phyloP scores from a whole-genome alignment of 2,113 vertebrate genomes.

The Charadrius vociferus region DNA sequence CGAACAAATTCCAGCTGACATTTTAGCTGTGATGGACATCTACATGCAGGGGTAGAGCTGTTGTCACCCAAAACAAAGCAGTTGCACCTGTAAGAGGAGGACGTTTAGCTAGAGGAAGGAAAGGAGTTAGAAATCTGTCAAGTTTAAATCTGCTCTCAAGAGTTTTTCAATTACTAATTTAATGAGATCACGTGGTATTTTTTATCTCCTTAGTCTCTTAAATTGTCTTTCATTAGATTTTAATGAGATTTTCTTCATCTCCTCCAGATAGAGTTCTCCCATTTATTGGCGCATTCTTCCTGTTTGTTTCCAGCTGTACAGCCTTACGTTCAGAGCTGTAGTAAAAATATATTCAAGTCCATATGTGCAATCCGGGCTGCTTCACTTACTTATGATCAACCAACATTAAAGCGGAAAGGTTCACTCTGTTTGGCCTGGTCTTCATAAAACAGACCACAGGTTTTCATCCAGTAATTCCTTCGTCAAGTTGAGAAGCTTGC shows the following conservation, averaged over 20 bases:
- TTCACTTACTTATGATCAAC: neutral
- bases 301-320: neutral
- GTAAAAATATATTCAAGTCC: neutral
- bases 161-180: neutral
- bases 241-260: conserved; percentile 1
- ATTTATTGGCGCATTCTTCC: neutral
- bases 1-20: neutral
- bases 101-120: neutral
- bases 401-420: neutral
- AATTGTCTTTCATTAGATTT: conserved; percentile 24
- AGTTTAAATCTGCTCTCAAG: neutral
- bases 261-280: neutral
- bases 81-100: neutral
- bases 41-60: neutral
- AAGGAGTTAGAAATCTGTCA: neutral
- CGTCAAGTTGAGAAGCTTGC: neutral
- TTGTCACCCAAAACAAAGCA: neutral
- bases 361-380: neutral
- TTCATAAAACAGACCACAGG: neutral
- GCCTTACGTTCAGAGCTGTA: neutral
- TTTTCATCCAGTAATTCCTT: neutral
- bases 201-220: conserved; percentile 1
- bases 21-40: neutral
- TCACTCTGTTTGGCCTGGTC: neutral
- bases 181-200: neutral